Base-by-base conservation (phyloP, 2,888 invertebrate species). In the Panorpa germanica region DNA sequence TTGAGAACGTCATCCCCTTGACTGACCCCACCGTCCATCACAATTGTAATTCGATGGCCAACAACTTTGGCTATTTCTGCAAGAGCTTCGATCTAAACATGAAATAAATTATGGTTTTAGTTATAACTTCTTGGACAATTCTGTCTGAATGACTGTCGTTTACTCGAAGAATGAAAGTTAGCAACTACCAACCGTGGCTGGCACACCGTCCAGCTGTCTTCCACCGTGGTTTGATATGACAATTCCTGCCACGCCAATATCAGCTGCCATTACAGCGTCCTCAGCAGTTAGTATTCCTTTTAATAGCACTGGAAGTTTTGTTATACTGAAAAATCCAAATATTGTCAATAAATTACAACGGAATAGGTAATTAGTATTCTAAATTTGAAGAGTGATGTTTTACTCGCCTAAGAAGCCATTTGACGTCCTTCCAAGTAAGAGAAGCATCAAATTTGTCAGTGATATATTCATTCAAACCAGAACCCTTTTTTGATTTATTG, bases 201-300 rank as follows among this genome's bases (percentile, higher is more conserved):
- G 76, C 7, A 77, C 74, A n/a, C 72, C 67, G 47, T 88, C 88
- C 19, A 88, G 54, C 55, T 93, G 93, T 35, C 91, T 62, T 0
- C 77, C 93, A 2, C 93, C 93, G 50, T 93, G 93, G 53, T 93
- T 93, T 0, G 91, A 93, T 4, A 95, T 91, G 35, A 86, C 59
- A 32, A 93, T 70, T 2, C 69, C 93, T 3, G 67, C 57, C 25
- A 74, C 81, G 4, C 86, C 88, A 30, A 66, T 58, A 39, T 81
- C 59, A 0, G 64, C 59, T 0, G 80, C 90, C 41, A 70, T 56
- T 10, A 68, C 42, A 2, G 93, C 91, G 55, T 93, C 93, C 46
- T 88, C 83, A 1, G 67, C 70, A 2, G 83, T 80, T 19, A 91
- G 52, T 35, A 91, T 65, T 5, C 91, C 91, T 57, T 91, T 91